A percentile compares a stretch with the other conserved stretches of the same genome.
Evolutionary conservation across 2,797 vertebrate genomes (phyloP).

Genomic region (Neostethus bicornis): DNA sequence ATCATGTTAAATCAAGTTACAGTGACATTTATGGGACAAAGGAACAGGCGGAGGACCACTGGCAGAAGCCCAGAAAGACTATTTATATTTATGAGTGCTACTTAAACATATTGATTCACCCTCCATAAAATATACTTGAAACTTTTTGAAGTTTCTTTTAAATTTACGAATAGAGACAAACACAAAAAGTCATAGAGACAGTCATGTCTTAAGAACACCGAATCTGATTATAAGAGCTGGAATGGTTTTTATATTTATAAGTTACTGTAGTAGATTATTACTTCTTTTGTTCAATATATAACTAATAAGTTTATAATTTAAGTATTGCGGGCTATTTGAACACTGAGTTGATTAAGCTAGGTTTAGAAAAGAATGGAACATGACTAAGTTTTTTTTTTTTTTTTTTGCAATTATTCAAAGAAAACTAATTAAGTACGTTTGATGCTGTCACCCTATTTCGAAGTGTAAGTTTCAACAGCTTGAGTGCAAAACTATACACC

Average conservation of each 20-base stretch:
- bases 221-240: slow-evolving; percentile 8
- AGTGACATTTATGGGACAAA: slow-evolving; percentile 70
- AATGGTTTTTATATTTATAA: slow-evolving; percentile 2
- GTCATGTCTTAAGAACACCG: slow-evolving; percentile 1
- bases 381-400: background rate
- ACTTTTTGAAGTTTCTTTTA: slow-evolving; percentile 45
- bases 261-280: background rate
- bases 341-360: background rate
- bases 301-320: no score
- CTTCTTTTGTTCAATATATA: no score
- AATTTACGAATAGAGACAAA: slow-evolving; percentile 5
- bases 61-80: slow-evolving; percentile 60
- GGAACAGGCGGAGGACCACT: slow-evolving; percentile 51
- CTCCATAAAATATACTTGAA: slow-evolving; percentile 38
- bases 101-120: slow-evolving; percentile 63
- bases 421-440: slow-evolving; percentile 1
- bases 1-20: slow-evolving; percentile 77
- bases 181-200: slow-evolving; percentile 5
- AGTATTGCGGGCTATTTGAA: slow-evolving; percentile 16
- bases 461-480: background rate
- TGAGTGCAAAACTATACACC: background rate
- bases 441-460: background rate
- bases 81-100: slow-evolving; percentile 46
- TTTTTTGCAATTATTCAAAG: no score
- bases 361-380: background rate